A percentile compares a stretch with the other conserved stretches of the same genome.
Conservation (phyloP, 2,113 vertebrate genomes). For the Daubentonia madagascariensis region DNA sequence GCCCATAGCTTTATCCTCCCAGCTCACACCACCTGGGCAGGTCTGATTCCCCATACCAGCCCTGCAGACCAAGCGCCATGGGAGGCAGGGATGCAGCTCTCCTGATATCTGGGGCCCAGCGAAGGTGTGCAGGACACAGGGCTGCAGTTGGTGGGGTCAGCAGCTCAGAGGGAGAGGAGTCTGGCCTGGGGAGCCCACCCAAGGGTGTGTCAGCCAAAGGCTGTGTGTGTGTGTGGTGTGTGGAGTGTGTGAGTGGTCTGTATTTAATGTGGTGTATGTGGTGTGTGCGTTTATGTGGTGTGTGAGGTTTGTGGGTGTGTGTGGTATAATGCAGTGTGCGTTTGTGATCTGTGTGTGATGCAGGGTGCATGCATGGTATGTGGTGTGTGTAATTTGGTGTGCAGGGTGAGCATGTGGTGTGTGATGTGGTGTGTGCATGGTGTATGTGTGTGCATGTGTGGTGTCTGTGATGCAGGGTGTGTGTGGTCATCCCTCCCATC, state of each 20-base stretch:
- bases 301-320: no score
- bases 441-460: not conserved
- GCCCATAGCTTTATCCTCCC: no score
- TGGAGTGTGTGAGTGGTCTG: not conserved
- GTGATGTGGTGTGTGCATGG: no score
- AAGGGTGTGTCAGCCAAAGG: not conserved
- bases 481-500: not conserved
- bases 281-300: not conserved
- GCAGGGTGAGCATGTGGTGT: no score
- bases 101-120: not conserved
- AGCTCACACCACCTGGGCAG: not conserved
- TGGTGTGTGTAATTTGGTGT: not conserved
- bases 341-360: no score
- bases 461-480: not conserved
- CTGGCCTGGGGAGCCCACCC: not conserved
- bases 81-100: not conserved
- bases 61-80: accelerated
- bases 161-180: not conserved
- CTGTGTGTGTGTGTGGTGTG: not conserved
- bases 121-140: not conserved
- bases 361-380: not conserved
- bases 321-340: not conserved
- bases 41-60: no score
- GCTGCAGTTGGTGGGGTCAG: no score
- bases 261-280: not conserved